Base-by-base conservation (phyloP, 2,888 invertebrate species). In the Lithophane semibrunnea region DNA sequence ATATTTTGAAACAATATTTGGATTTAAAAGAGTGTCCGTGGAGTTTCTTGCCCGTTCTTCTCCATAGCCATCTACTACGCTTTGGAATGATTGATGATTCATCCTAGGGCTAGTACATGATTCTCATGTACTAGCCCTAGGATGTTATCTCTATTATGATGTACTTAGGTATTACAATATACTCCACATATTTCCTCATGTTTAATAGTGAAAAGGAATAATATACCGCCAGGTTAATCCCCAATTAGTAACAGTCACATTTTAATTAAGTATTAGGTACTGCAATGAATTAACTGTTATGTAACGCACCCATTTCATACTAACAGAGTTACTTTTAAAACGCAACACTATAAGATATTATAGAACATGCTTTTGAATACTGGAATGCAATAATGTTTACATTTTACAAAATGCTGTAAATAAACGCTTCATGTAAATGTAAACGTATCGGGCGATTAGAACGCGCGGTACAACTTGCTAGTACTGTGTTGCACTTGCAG, bases 401-500 rank as follows among this genome's bases (percentile, higher is more conserved):
- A 83, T 70, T 80, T 80, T 73, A 84, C 71, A 79, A 71, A 84
- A 86, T 76, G 24, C 71, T 78, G 77, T 83, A 81, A 86, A 84
- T 82, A 85, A 79, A 81, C 82, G 61, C 67, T 69, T 13, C 21
- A 56, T 79, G 76, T 83, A 80, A 82, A 56, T 79, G 76, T 83
- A 80, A 82, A 86, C 79, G 79, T 86, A 79, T 85, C 69, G 79
- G 74, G 60, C 75, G 77, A 84, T 86, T 87, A 87, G 83, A 86
- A 86, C 84, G 82, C 79, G 83, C 86, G 79, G 82, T 80, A 84
- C 79, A 73, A 77, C 63, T 29, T 42, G 63, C 24, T 70, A 54
- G 37, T 42, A 77, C 77, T 74, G 75, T 66, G 83, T 84, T 90
- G 90, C 90, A 91, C 85, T 89, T 90, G 91, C 91, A 89, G 76